These are phyloP conservation scores for Dendropsophus ebraccatus DNA, from an alignment of 2,113 vertebrate species.

Conservation along the genomic window DNA sequence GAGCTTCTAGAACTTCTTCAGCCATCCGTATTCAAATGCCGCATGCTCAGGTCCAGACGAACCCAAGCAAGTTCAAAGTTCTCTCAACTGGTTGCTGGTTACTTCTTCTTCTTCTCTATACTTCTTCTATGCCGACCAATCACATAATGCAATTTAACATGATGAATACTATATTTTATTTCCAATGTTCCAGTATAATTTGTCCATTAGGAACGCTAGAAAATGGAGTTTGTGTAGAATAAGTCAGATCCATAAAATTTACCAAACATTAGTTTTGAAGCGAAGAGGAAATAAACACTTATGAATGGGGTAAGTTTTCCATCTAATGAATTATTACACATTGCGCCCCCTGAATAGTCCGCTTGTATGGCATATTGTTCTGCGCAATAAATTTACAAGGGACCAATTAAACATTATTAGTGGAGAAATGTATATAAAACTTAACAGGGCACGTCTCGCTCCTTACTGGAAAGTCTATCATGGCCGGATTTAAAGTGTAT, in stretches of 20 bases:
- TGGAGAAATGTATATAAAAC: constrained; percentile 40
- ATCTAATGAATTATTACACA: constrained; percentile 16
- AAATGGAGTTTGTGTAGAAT: neutral
- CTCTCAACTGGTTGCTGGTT: too few relatives aligned
- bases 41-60: too few relatives aligned
- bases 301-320: neutral
- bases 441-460: constrained; percentile 20
- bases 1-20: too few relatives aligned
- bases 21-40: too few relatives aligned
- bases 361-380: constrained; percentile 26
- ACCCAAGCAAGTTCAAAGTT: too few relatives aligned
- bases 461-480: constrained; percentile 28
- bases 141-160: neutral
- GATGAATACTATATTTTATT: too few relatives aligned
- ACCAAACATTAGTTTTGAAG: neutral
- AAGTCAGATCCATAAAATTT: neutral
- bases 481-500: constrained; percentile 8
- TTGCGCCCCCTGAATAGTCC: neutral
- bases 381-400: constrained; percentile 14
- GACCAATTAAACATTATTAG: constrained; percentile 43
- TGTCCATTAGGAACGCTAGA: neutral
- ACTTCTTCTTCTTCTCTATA: neutral
- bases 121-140: neutral
- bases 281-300: constrained; percentile 15
- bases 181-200: too few relatives aligned